A percentile compares a stretch with the other conserved stretches of the same genome.
Evolutionary conservation across 92 coral and sea anemone genomes (phyloP).

Genomic region (Desmophyllum pertusum): DNA sequence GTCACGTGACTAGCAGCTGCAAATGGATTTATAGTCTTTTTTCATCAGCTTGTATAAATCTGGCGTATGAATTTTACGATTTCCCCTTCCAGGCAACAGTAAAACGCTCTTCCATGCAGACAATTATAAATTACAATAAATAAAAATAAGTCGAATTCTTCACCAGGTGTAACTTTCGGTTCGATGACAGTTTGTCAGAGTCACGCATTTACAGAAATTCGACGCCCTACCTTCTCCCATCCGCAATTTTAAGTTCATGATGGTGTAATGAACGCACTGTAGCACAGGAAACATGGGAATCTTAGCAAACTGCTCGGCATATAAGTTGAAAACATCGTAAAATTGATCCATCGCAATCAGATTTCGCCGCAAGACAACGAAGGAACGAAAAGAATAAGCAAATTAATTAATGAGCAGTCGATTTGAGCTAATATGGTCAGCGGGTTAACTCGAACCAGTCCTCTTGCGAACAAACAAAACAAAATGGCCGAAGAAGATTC

Average conservation of each 20-base stretch:
- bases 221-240: conserved; percentile 67
- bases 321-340: conserved; percentile 42
- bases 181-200: neutral
- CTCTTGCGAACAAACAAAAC: neutral
- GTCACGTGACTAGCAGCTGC: neutral
- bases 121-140: neutral
- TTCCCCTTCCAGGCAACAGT: neutral
- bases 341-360: conserved; percentile 56
- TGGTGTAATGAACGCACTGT: conserved; percentile 72
- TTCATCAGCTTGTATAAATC: too few relatives aligned
- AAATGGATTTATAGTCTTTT: neutral
- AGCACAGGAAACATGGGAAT: conserved; percentile 76
- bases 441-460: conserved; percentile 30
- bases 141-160: neutral
- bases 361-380: neutral
- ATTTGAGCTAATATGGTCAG: neutral
- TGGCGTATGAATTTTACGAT: neutral
- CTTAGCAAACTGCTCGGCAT: conserved; percentile 65
- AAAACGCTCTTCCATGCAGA: neutral
- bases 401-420: neutral
- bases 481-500: conserved; percentile 46
- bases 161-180: too few relatives aligned
- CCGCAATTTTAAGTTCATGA: conserved; percentile 72
- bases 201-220: neutral
- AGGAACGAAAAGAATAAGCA: neutral